A percentile compares a stretch with the other conserved stretches of the same genome.
Evolutionary conservation across 1,140 invertebrate genomes (phyloP).

Genomic region (Drosophila quadrilineata): DNA sequence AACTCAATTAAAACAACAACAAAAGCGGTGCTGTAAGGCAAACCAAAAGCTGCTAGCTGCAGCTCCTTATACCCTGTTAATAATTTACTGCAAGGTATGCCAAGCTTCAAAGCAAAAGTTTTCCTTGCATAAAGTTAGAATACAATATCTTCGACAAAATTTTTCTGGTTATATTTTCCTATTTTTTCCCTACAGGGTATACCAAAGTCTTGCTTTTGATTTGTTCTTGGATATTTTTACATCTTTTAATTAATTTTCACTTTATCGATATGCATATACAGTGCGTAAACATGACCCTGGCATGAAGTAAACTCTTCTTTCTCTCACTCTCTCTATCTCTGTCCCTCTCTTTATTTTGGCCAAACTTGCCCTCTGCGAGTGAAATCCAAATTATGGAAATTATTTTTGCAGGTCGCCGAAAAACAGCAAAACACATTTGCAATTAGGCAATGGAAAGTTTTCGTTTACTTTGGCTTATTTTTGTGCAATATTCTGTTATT

Average conservation of each 20-base stretch:
- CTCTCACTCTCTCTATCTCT: no score
- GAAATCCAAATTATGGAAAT: slow-evolving; percentile 75
- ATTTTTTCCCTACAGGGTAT: not conserved
- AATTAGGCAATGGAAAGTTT: slow-evolving; percentile 68
- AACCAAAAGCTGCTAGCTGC: slow-evolving; percentile 2
- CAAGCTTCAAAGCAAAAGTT: no score
- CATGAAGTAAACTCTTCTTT: slow-evolving; percentile 39
- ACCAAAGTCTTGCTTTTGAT: no score
- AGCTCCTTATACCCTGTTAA: slow-evolving; percentile 2
- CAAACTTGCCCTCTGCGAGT: slow-evolving; percentile 21
- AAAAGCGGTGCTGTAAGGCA: slow-evolving; percentile 8
- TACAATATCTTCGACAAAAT: not conserved
- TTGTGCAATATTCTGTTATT: not conserved
- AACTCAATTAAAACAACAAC: slow-evolving; percentile 62
- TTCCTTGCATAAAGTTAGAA: no score
- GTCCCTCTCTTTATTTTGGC: not conserved
- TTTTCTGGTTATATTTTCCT: not conserved
- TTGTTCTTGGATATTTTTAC: slow-evolving; percentile 4
- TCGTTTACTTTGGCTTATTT: not conserved
- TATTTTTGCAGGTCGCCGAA: slow-evolving; percentile 50
- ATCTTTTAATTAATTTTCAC: slow-evolving; percentile 62
- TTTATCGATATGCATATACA: slow-evolving; percentile 32
- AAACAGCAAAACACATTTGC: slow-evolving; percentile 58
- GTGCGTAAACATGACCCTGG: slow-evolving; percentile 29
- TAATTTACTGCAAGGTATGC: slow-evolving; percentile 15